Evolutionary conservation across 2,888 invertebrate species (phyloP), one percentile per base, ranked within the genome.

Genomic region (Helicoverpa assulta): DNA sequence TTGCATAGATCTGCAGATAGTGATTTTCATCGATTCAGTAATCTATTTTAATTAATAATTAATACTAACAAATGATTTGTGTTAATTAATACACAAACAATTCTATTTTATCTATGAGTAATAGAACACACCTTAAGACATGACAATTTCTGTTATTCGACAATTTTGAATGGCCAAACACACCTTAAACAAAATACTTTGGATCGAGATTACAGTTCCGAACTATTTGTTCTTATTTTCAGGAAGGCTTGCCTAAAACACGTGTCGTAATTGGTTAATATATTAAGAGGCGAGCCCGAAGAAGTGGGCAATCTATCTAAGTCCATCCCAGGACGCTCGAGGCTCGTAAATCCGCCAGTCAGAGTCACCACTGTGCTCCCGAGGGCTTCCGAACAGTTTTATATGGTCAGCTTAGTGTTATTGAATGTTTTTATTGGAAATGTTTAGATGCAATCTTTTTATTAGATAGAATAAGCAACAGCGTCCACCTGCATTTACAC

Each of bases 231-330:
- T 56, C 18, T 54, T 59, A 50, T 62, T 60, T 67, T 62, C 47
- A 63, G 43, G 58, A 54, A 74, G 63, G 65, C 50, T 66, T 59
- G 47, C 59, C 62, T 65, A 67, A 80, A 82, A 74, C 66, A 65
- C 72, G 73, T 79, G 74, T 69, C 73, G 76, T 89, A 89, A 89
- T 89, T 88, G 87, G 86, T 85, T 80, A 81, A 84, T 83, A 79
- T 80, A 82, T 86, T 88, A 82, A 82, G 81, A 85, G 80, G 81
- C 85, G 81, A 85, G 86, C 79, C 84, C 85, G 82, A 88, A 85
- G 86, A 83, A 86, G 82, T 84, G 78, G 78, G 85, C 85, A 87
- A 91, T 91, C 86, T 86, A 88, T 91, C 90, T 88, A 86, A 85
- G 88, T 89, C 89, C 79, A 85, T 87, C 89, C 87, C 88, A 77